phyloP scores from a whole-genome alignment of 2,113 vertebrate species.

The Eretmochelys imbricata region DNA sequence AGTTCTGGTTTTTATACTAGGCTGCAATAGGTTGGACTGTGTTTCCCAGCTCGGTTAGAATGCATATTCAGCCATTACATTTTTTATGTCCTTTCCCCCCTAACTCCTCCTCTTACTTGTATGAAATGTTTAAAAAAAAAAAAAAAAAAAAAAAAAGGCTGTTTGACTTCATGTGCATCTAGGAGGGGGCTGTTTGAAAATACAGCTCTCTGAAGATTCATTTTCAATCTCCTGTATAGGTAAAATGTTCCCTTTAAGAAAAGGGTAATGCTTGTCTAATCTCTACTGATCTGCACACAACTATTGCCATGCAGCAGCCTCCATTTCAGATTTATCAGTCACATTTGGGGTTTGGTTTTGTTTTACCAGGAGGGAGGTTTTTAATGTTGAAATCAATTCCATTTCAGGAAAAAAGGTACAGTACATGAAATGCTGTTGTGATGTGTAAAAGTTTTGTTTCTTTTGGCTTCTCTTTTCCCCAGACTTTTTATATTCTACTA shows the following conservation, averaged over 20 bases:
- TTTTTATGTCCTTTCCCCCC: background rate
- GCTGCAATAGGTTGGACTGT: background rate
- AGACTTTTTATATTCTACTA: background rate
- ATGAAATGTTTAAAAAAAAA: background rate
- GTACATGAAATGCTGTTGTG: background rate
- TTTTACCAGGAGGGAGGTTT: background rate
- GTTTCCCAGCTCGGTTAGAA: background rate
- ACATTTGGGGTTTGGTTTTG: conserved; percentile 14
- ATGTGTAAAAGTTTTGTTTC: conserved; percentile 16
- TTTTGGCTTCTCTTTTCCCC: conserved; percentile 30
- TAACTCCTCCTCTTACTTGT: background rate
- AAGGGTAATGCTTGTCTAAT: background rate
- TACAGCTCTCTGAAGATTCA: too few relatives aligned
- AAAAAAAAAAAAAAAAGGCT: background rate
- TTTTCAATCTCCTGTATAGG: background rate
- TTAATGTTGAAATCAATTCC: background rate
- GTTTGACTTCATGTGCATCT: background rate
- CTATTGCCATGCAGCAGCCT: background rate
- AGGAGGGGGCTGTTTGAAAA: background rate
- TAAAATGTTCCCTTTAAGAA: background rate
- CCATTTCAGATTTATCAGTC: background rate
- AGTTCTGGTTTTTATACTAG: background rate
- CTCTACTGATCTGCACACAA: background rate
- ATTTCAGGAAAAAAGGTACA: background rate
- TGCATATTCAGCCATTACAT: rapidly evolving